These are phyloP conservation scores for Heliconius hortense DNA, from an alignment of 2,888 invertebrate species.

Conservation along the genomic window DNA sequence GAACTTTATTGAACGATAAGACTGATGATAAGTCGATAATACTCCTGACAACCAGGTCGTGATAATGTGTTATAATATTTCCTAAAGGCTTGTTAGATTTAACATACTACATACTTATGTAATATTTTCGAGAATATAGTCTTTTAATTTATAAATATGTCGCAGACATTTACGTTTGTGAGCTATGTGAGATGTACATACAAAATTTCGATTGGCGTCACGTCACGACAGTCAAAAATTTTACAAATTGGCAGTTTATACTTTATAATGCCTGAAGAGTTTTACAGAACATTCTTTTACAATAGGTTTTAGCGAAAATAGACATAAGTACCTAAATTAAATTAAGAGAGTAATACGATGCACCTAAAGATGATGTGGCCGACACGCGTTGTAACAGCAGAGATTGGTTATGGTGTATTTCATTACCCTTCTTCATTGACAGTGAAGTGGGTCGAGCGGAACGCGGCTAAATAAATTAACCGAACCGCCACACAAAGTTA, in stretches of 20 bases:
- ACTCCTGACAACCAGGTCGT: background rate
- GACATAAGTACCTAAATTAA: background rate
- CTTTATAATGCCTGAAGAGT: too few relatives aligned
- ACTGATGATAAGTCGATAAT: slow-evolving; percentile 18
- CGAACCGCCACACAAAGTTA: slow-evolving; percentile 50
- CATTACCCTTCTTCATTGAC: slow-evolving; percentile 64
- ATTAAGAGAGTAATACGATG: background rate
- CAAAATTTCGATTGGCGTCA: background rate
- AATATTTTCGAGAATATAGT: background rate
- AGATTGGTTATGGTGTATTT: slow-evolving; percentile 60
- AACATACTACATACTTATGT: background rate
- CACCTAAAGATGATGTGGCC: slow-evolving; percentile 24
- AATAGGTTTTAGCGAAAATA: background rate
- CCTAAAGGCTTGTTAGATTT: background rate
- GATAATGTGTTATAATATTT: background rate
- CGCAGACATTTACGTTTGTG: background rate
- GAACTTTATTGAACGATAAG: slow-evolving; percentile 23
- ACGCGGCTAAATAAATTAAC: slow-evolving; percentile 68
- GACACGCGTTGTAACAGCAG: slow-evolving; percentile 34
- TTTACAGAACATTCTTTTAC: too few relatives aligned
- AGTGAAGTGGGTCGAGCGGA: slow-evolving; percentile 67
- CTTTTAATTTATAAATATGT: background rate
- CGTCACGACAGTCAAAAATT: background rate
- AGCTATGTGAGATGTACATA: background rate
- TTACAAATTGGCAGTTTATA: background rate